phyloP scores from a whole-genome alignment of 2,888 invertebrate species.

The Therioaphis trifolii region DNA sequence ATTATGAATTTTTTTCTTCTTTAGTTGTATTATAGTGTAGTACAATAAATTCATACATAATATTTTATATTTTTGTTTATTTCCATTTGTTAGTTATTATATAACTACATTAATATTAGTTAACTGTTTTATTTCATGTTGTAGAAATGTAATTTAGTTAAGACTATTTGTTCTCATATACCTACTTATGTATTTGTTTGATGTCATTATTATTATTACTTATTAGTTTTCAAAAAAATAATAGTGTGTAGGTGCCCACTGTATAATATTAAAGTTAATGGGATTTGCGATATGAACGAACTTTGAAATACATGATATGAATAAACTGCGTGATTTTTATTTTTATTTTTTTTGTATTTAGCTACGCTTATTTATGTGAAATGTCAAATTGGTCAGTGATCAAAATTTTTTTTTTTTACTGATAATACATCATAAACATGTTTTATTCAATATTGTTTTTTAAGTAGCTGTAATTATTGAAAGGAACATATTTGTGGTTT shows the following conservation, averaged over 20 bases:
- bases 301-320: background rate
- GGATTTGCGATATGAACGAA: background rate
- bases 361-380: constrained; percentile 20
- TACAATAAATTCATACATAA: background rate
- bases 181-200: background rate
- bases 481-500: background rate
- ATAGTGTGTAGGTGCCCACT: background rate
- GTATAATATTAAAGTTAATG: background rate
- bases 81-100: constrained; percentile 3
- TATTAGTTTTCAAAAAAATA: constrained; percentile 25
- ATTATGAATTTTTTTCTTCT: constrained; percentile 12
- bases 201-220: background rate
- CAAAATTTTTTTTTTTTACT: constrained; percentile 13
- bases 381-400: background rate
- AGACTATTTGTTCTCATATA: constrained; percentile 35
- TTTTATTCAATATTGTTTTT: background rate
- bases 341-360: background rate
- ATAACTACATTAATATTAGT: background rate
- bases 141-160: constrained; percentile 24
- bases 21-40: background rate
- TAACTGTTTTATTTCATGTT: background rate
- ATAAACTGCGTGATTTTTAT: background rate
- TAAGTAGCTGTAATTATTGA: background rate
- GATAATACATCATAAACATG: background rate
- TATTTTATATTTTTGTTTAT: background rate